Base-by-base conservation (phyloP, 2,888 invertebrate genomes). In the Drosophila paramelanica region DNA sequence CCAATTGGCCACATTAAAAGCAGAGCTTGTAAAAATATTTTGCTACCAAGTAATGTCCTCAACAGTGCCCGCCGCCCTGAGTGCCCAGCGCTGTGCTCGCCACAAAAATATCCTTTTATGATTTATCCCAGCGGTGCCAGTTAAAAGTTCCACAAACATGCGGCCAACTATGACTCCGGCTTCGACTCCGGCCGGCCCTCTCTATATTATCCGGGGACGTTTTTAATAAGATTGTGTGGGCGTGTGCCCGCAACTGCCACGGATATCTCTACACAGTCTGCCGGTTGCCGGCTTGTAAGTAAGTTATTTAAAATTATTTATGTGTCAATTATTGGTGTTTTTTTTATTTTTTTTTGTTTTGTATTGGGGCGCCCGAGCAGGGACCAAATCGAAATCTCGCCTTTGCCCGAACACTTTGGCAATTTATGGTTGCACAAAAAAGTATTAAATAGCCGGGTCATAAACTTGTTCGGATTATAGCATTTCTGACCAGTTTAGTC, bases 41-140 rank as follows among this genome's bases (percentile, higher is more conserved):
- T 69, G 57, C 55, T 67, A 43, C 31, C 74, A 64, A 56, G 62
- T 62, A 77, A 73, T 72, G 78, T 62, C 62, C 78, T 39, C 59
- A 27, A 45, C 43, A 41, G 50, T 10, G n/a, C 23, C 31, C 11
- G 13, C 39, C 31, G 33, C 25, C 56, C 46, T 41, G n/a, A 45
- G 56, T 69, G 53, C 50, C 52, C 41, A 31, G 27, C 33, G 47
- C 17, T 36, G 66, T 36, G 66, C 51, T 56, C 45, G 72, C 77
- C 76, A 75, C 67, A 71, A 69, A 78, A 84, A 74, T 81, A 81
- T 77, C 70, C 77, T 78, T 81, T 84, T 87, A 87, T 84, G 84
- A 84, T 84, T 83, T 84, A 73, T 77, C 85, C 88, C 88, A 81
- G 69, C 68, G 85, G 88, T 84, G 85, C 77, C 69, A 74, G 84